Conservation (phyloP, 2,797 vertebrate genomes). For the Sebastes goodei region DNA sequence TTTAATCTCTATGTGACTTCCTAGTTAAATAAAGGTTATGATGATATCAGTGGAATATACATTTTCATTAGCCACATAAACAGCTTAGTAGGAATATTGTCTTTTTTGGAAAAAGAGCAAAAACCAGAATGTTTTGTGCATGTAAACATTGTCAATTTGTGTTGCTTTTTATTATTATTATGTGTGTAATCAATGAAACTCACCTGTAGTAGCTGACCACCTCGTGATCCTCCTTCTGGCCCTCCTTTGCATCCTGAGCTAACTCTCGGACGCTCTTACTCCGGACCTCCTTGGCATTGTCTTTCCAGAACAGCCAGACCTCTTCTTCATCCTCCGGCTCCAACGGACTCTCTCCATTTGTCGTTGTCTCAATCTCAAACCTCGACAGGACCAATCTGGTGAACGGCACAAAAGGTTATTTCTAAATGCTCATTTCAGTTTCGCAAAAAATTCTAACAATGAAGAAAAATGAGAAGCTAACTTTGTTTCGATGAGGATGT, state of each 20-base stretch:
- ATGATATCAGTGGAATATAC: too few species aligned
- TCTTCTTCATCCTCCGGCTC: constrained; percentile 96
- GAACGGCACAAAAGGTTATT: neutral
- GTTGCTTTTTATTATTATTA: too few species aligned
- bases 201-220: constrained; percentile 98
- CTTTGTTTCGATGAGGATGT: constrained; percentile 99
- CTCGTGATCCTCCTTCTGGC: constrained; percentile 96
- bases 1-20: too few species aligned
- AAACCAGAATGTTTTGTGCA: fast-evolving
- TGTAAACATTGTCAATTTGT: too few species aligned
- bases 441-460: neutral
- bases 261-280: constrained; percentile 96
- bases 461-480: constrained; percentile 68
- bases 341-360: constrained; percentile 87
- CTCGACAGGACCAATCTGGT: constrained; percentile 93
- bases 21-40: too few species aligned
- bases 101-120: fast-evolving
- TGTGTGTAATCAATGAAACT: neutral
- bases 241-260: constrained; percentile 97
- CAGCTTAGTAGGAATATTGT: too few species aligned
- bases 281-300: constrained; percentile 90
- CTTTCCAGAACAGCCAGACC: constrained; percentile 98
- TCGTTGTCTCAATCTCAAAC: constrained; percentile 90
- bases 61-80: too few species aligned
- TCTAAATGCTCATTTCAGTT: neutral